phyloP scores from a whole-genome alignment of 2,113 vertebrate species.

The Cairina moschata region DNA sequence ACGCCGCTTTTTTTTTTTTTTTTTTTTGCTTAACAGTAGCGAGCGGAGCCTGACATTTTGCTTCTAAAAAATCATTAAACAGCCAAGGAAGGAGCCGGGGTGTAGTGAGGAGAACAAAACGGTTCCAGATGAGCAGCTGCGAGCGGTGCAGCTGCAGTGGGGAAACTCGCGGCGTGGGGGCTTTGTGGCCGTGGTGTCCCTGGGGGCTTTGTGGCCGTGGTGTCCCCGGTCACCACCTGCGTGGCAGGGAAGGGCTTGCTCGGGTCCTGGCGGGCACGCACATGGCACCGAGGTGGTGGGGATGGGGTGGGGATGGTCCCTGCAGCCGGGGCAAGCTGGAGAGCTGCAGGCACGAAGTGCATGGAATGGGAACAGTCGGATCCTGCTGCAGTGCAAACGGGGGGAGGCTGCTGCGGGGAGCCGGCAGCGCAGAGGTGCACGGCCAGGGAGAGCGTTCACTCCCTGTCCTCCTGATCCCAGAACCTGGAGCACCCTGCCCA shows the following conservation, averaged over 20 bases:
- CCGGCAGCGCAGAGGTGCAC: background rate
- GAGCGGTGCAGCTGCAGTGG: background rate
- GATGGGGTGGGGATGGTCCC: background rate
- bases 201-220: background rate
- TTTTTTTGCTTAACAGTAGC: background rate
- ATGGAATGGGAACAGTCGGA: rapidly evolving
- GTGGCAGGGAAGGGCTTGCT: background rate
- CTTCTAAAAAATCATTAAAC: background rate
- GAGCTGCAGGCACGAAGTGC: rapidly evolving
- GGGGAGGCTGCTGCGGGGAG: rapidly evolving
- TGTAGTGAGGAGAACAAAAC: background rate
- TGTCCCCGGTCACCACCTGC: background rate
- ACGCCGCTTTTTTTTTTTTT: too few species aligned
- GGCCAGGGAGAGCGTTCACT: rapidly evolving
- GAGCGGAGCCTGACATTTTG: background rate
- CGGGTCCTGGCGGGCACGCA: background rate
- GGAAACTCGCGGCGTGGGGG: background rate
- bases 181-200: background rate
- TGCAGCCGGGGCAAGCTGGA: background rate
- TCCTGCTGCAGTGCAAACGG: rapidly evolving
- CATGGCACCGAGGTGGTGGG: background rate
- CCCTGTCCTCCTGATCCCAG: background rate
- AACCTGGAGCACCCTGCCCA: rapidly evolving
- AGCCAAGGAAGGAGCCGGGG: background rate
- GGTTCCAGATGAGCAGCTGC: background rate